Base-by-base conservation (phyloP, 2,797 vertebrate genomes). In the Lophotriccus pileatus region DNA sequence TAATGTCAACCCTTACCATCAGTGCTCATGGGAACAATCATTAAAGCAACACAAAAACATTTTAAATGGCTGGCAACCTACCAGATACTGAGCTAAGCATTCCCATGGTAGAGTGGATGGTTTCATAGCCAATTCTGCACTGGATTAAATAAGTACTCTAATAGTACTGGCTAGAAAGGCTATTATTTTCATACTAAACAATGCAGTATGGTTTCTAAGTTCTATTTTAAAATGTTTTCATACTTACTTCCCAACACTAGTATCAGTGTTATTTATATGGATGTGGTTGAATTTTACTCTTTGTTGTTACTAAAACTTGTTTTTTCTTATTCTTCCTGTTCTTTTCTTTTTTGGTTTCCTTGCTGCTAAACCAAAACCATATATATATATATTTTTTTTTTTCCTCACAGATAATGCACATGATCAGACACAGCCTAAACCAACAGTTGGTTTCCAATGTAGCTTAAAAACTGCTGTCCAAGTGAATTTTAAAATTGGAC, bases 31-130 rank as follows among this genome's bases (percentile, higher is more conserved):
- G 96, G 95, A 97, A 94, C 92, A 95, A 96, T 97, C 94, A 96
- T 91, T 97, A 96, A 95, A 91, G 93, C 81, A 90, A 92, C 97
- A 97, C 97, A 97, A 97, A 98, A 97, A 96, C 97, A 96, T 98
- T 97, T 95, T 87, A 97, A 97, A 97, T 72, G 94, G 84, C 94
- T 98, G 97, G 97, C 98, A 98, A 41, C 81, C 92, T 96, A 95
- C 97, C 97, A 98, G 95, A 85, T 79, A 92, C 94, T 34, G 93
- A 97, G 96, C 96, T 97, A 96, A 97, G 96, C 88, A 97, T 97
- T 97, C 94, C 91, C 67, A 96, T 94, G 96, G 77, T 91, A 87
- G 95, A 94, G 82, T 88, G 95, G 96, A 96, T 10, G 53, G 95
- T 88, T 93, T 95, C 93, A 69, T 95, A 97, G 97, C 96, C 97